Percentiles rank a stretch among this genome's conserved stretches.
phyloP scores from a whole-genome alignment of 2,888 invertebrate species.

The Erpobdella octoculata region DNA sequence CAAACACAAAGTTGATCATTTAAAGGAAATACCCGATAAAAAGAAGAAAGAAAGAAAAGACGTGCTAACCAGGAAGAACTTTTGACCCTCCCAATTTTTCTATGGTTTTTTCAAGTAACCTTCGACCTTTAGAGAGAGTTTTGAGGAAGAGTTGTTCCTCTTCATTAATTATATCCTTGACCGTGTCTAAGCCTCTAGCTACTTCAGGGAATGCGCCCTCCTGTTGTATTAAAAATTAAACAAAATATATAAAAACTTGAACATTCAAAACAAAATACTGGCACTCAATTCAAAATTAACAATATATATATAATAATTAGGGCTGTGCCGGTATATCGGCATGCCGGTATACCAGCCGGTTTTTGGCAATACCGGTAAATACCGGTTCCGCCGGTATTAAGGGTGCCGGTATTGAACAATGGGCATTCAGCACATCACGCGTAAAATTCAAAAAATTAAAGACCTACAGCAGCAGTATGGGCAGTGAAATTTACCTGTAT shows the following conservation, averaged over 20 bases:
- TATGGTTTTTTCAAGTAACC: constrained; percentile 81
- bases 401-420: too few species aligned
- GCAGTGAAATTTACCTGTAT: too few species aligned
- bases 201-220: constrained; percentile 62
- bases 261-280: not conserved
- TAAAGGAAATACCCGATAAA: not conserved
- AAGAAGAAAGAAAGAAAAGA: not conserved
- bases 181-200: constrained; percentile 77
- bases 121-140: constrained; percentile 80
- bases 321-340: too few species aligned
- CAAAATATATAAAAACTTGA: not conserved
- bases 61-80: constrained; percentile 63
- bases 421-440: too few species aligned
- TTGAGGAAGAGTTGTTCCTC: constrained; percentile 96
- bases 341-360: too few species aligned
- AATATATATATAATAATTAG: not conserved
- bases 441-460: too few species aligned
- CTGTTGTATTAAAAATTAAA: too few species aligned
- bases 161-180: constrained; percentile 86
- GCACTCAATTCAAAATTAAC: not conserved
- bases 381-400: too few species aligned
- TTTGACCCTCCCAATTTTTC: constrained; percentile 66
- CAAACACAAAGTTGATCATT: too few species aligned
- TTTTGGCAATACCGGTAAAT: too few species aligned
- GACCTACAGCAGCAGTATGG: too few species aligned